Conservation (phyloP, 2,888 invertebrate genomes). For the Taphrorychus bicolor region DNA sequence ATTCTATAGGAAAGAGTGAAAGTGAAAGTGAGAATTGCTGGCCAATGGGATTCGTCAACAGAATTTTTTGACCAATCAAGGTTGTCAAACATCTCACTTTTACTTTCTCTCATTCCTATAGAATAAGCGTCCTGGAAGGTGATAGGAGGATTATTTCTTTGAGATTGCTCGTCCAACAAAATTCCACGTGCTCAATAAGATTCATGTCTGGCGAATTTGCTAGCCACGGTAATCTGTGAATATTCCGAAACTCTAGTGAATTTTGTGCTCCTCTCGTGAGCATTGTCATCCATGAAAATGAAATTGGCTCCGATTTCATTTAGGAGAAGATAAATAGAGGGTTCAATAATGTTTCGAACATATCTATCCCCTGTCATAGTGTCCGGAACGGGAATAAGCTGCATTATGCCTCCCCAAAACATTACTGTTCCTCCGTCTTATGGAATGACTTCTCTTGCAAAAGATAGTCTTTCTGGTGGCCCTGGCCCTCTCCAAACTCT, state of each 20-base stretch:
- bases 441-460: slow-evolving; percentile 2
- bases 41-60: too few species aligned
- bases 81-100: too few species aligned
- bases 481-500: slow-evolving; percentile 6
- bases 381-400: not conserved
- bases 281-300: not conserved
- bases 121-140: not conserved
- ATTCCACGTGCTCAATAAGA: not conserved
- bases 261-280: not conserved
- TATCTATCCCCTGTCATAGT: not conserved
- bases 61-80: too few species aligned
- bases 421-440: slow-evolving; percentile 8
- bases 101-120: not conserved
- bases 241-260: not conserved
- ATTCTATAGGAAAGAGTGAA: too few species aligned
- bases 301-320: slow-evolving; percentile 6
- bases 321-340: not conserved
- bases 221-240: not conserved
- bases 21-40: too few species aligned
- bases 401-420: slow-evolving; percentile 4
- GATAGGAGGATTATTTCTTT: not conserved
- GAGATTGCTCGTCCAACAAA: not conserved
- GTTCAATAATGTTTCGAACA: not conserved
- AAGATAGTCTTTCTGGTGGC: not conserved
- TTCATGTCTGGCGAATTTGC: slow-evolving; percentile 8